phyloP scores from a whole-genome alignment of 1,140 invertebrate species.

The Agrilus planipennis region DNA sequence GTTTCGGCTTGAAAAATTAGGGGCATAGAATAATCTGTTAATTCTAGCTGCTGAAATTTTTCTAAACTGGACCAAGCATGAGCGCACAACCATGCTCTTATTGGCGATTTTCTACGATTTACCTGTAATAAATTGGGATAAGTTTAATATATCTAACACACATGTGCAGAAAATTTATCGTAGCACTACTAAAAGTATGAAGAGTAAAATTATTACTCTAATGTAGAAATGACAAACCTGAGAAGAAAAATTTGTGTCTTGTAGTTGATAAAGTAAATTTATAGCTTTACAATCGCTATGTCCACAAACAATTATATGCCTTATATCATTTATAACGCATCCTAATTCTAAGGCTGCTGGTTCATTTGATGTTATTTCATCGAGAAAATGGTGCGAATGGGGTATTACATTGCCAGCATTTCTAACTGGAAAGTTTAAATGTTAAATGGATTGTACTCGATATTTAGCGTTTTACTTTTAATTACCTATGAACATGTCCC shows the following conservation, averaged over 20 bases:
- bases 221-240: slow-evolving; percentile 41
- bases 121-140: slow-evolving; percentile 34
- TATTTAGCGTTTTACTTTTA: not conserved
- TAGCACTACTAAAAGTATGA: too few relatives aligned
- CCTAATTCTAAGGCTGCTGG: slow-evolving; percentile 88
- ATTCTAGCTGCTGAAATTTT: slow-evolving; percentile 68
- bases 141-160: not conserved
- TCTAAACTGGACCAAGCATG: slow-evolving; percentile 71
- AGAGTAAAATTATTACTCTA: too few relatives aligned
- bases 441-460: not conserved
- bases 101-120: slow-evolving; percentile 71
- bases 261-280: slow-evolving; percentile 78
- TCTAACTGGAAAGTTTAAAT: slow-evolving; percentile 52
- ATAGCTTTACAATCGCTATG: slow-evolving; percentile 98
- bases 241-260: slow-evolving; percentile 61
- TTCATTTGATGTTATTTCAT: slow-evolving; percentile 83
- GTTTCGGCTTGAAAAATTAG: slow-evolving; percentile 78
- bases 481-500: slow-evolving; percentile 91
- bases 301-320: slow-evolving; percentile 90
- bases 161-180: not conserved
- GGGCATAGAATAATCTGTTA: slow-evolving; percentile 56
- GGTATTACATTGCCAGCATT: slow-evolving; percentile 92
- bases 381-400: slow-evolving; percentile 75
- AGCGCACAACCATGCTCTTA: slow-evolving; percentile 83
- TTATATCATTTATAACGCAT: slow-evolving; percentile 85